Evolutionary conservation across 1,140 invertebrate genomes (phyloP), one percentile per base, ranked within the genome.

Genomic region (Hirudo medicinalis): DNA sequence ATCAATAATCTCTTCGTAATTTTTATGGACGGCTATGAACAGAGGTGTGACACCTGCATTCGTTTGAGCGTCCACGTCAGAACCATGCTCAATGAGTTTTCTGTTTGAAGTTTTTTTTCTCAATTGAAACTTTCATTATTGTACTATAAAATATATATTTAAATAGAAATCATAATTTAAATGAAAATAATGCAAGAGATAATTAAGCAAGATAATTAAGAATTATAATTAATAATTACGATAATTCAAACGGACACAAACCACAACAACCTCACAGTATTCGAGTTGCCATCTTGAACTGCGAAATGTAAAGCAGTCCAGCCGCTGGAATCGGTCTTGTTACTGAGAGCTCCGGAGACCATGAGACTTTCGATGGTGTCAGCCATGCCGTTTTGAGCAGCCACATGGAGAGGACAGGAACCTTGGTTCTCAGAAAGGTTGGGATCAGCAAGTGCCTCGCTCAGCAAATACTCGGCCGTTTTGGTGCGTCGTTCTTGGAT

Each of bases 341-440:
- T 55, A 15, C 67, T 36, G 53, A 72, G 40, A n/a, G 76, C 77
- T 63, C 74, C 75, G 70, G 74, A 76, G 57, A 85, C 73, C 6
- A 86, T 76, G 69, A 80, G 82, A 15, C 32, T 60, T 69, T 84
- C 81, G 4, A 86, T 82, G 73, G 84, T 85, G 67, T 80, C 78
- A 0, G 82, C 15, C 40, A 70, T 36, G 20, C 73, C 73, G 67
- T 74, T 57, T 40, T 74, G 69, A 13, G 73, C 67, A 4, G 73
- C 72, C 29, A 69, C 43, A 54, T 74, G 73, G 27, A 74, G 54
- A 8, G 77, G 75, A n/a, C 74, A 74, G 22, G 71, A 77, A 25
- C 73, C 73, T 43, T 74, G 73, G 67, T 74, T 74, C 29, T 74
- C 73, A 13, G 40, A 55, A 19, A 71, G 32, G 67, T 74, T 74